phyloP scores from a whole-genome alignment of 2,113 vertebrate species.

The Forbesichthys papilliferus region DNA sequence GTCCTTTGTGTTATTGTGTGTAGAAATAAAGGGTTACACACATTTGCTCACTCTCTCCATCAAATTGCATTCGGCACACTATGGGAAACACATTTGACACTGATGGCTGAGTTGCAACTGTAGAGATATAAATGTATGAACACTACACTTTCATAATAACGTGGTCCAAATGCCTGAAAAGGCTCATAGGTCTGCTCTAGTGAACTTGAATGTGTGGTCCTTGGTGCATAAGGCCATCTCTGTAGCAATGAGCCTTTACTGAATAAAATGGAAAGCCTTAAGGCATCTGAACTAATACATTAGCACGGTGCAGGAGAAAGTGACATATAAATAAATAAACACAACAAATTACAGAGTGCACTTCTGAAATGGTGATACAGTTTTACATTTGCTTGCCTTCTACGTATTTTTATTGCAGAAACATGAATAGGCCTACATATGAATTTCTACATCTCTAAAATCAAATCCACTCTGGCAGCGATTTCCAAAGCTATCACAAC shows the following conservation, averaged over 20 bases:
- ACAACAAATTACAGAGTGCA: slow-evolving; percentile 7
- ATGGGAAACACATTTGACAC: slow-evolving; percentile 65
- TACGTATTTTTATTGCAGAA: no score
- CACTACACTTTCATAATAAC: slow-evolving; percentile 61
- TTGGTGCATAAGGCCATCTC: slow-evolving; percentile 72
- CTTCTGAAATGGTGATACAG: slow-evolving; percentile 10
- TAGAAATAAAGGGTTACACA: slow-evolving; percentile 67
- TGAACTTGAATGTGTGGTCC: slow-evolving; percentile 75
- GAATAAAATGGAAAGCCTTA: slow-evolving; percentile 69
- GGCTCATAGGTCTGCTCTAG: slow-evolving; percentile 68
- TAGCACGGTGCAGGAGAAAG: slow-evolving; percentile 47
- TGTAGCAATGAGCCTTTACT: slow-evolving; percentile 60
- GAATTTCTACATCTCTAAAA: neutral
- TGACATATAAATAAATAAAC: slow-evolving; percentile 21
- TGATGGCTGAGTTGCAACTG: slow-evolving; percentile 68
- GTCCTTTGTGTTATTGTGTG: slow-evolving; percentile 70
- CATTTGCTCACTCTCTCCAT: slow-evolving; percentile 43
- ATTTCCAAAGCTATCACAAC: slow-evolving; percentile 62
- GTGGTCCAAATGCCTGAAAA: slow-evolving; percentile 66
- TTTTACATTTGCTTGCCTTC: neutral
- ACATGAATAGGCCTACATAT: neutral
- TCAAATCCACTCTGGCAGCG: slow-evolving; percentile 46
- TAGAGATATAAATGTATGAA: slow-evolving; percentile 68
- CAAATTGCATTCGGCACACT: slow-evolving; percentile 60
- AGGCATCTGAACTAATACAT: slow-evolving; percentile 63